Percentiles rank a stretch among this genome's conserved stretches.
These are phyloP conservation scores for Argya squamiceps DNA, from an alignment of 2,797 vertebrate genomes.

Conservation along the genomic window DNA sequence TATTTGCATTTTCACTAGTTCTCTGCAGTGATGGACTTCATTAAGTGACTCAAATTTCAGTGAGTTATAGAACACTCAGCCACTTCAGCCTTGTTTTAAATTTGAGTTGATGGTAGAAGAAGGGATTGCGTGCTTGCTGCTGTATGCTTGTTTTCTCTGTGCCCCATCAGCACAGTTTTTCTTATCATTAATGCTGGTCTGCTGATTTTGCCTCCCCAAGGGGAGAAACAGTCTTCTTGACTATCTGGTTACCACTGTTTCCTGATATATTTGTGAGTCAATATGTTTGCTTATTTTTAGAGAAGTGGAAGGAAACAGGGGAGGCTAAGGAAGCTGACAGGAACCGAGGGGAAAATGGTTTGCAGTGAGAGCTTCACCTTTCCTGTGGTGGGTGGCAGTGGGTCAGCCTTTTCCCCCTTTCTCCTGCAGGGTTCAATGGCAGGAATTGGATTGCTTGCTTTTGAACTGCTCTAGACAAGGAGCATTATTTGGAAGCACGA, in stretches of 20 bases:
- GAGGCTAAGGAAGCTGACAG: not conserved
- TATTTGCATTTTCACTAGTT: not conserved
- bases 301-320: not conserved
- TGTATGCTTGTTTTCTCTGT: not conserved
- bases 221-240: not conserved
- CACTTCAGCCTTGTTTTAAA: not conserved
- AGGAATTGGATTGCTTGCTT: not conserved
- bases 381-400: not conserved
- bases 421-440: not conserved
- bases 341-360: not conserved
- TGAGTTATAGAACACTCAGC: not conserved
- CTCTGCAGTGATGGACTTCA: not conserved
- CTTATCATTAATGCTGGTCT: fast-evolving
- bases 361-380: not conserved
- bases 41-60: not conserved
- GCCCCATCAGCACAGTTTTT: not conserved
- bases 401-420: not conserved
- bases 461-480: not conserved
- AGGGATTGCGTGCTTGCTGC: not conserved
- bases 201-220: not conserved
- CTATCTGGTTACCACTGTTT: not conserved
- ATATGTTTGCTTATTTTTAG: not conserved
- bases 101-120: not conserved
- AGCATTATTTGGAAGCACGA: not conserved
- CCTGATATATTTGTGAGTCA: not conserved